A percentile compares a stretch with the other conserved stretches of the same genome.
Conservation (phyloP, 2,797 vertebrate genomes). For the Xiphorhynchus erythropygius region DNA sequence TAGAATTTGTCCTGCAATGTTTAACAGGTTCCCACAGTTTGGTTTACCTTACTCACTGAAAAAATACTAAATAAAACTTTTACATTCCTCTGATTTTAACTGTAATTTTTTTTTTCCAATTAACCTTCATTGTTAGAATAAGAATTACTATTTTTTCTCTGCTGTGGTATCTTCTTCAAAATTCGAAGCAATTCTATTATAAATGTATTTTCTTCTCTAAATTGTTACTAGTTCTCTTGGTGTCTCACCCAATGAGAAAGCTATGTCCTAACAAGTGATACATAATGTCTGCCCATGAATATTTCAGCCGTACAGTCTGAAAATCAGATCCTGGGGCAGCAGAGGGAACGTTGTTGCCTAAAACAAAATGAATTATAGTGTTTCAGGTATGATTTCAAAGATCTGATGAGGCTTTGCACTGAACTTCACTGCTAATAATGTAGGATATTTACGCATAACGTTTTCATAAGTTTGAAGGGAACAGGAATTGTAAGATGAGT, state of each 20-base stretch:
- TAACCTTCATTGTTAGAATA: background rate
- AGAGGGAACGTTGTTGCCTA: background rate
- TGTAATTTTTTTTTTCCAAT: background rate
- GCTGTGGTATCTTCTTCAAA: background rate
- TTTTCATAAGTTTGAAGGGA: conserved; percentile 56
- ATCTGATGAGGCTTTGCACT: conserved; percentile 56
- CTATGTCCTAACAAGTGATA: background rate
- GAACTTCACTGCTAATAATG: conserved; percentile 79
- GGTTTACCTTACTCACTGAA: background rate
- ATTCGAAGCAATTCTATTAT: background rate
- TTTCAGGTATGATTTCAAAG: background rate
- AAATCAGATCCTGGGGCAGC: background rate
- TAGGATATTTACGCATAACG: conserved; percentile 58
- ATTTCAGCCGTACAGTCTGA: background rate
- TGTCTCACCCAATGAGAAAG: background rate
- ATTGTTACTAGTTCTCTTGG: background rate
- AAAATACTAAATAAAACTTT: background rate
- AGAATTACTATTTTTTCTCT: background rate
- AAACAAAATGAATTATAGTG: background rate
- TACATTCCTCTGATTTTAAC: background rate
- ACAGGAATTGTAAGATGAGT: conserved; percentile 77
- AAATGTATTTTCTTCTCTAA: background rate
- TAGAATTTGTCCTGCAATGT: background rate
- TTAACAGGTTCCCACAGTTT: background rate
- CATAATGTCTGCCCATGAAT: background rate